Conservation (phyloP, 1,140 invertebrate genomes). For the Heliconius hewitsoni region DNA sequence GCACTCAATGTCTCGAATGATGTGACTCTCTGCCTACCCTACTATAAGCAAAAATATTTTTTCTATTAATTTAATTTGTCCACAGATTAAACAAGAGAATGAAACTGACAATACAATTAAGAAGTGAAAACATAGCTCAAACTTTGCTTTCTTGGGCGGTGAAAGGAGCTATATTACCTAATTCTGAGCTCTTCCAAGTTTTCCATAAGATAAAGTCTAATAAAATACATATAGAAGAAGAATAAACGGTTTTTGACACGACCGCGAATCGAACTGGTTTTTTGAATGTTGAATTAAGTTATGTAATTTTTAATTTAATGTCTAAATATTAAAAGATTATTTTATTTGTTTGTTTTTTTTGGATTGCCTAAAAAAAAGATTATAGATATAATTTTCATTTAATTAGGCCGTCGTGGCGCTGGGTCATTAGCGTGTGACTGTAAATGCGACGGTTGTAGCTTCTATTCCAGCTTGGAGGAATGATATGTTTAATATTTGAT, state of each 20-base stretch:
- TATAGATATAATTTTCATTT: too few relatives aligned
- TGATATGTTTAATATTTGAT: too few relatives aligned
- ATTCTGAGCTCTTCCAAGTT: conserved; percentile 57
- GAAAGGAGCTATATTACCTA: conserved; percentile 52
- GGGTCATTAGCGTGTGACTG: too few relatives aligned
- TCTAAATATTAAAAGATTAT: background rate
- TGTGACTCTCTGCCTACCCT: too few relatives aligned
- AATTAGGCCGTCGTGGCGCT: too few relatives aligned
- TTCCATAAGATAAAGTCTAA: conserved; percentile 62
- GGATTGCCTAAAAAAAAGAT: too few relatives aligned
- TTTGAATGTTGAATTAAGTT: background rate
- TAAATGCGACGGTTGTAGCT: too few relatives aligned
- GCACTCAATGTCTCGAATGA: too few relatives aligned
- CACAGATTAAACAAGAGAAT: conserved; percentile 56
- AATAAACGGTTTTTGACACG: background rate
- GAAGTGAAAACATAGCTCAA: conserved; percentile 56
- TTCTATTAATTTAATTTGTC: conserved; percentile 16
- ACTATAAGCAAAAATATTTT: background rate
- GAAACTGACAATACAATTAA: conserved; percentile 49
- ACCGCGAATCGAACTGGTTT: background rate
- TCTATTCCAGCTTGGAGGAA: too few relatives aligned
- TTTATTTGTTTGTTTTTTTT: background rate
- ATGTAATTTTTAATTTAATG: too few relatives aligned
- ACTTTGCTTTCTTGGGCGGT: conserved; percentile 51
- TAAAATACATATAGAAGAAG: conserved; percentile 43